Percentiles rank a stretch among this genome's conserved stretches.
Conservation (phyloP, 1,140 invertebrate species). For the Vanessa tameamea region DNA sequence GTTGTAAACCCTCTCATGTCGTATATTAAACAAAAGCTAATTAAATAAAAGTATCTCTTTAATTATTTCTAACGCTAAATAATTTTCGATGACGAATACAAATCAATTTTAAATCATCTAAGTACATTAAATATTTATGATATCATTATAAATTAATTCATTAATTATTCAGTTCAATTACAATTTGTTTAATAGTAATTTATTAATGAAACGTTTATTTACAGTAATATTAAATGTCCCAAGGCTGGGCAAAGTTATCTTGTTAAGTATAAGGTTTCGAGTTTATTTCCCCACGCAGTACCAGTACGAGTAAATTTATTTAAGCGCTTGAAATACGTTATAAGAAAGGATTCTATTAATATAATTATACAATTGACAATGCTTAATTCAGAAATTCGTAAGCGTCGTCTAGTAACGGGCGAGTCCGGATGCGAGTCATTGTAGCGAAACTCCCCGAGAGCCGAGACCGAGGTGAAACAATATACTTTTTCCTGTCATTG, state of each 20-base stretch:
- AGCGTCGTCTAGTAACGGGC: slow-evolving; percentile 39
- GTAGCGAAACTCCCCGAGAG: slow-evolving; percentile 75
- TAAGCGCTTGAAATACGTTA: background rate
- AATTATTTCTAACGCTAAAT: background rate
- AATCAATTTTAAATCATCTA: background rate
- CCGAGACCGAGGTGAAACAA: slow-evolving; percentile 64
- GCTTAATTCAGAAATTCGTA: slow-evolving; percentile 28
- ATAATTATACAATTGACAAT: slow-evolving; percentile 24
- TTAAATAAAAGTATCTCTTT: slow-evolving; percentile 57
- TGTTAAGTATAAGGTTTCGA: too few species aligned
- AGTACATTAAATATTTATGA: slow-evolving; percentile 12
- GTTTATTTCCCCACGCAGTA: too few species aligned
- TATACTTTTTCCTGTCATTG: slow-evolving; percentile 75
- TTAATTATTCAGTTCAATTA: too few species aligned
- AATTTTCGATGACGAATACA: background rate
- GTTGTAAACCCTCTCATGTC: slow-evolving; percentile 64
- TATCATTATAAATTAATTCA: background rate
- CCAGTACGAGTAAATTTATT: background rate
- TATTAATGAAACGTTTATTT: too few species aligned
- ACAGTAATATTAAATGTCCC: too few species aligned
- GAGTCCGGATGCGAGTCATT: slow-evolving; percentile 75
- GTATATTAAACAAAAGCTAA: slow-evolving; percentile 58
- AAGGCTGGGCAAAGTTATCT: too few species aligned
- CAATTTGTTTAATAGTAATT: too few species aligned
- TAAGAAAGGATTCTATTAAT: background rate